Evolutionary conservation across 2,797 vertebrate species (phyloP).

Genomic region (Macrochelys suwanniensis): DNA sequence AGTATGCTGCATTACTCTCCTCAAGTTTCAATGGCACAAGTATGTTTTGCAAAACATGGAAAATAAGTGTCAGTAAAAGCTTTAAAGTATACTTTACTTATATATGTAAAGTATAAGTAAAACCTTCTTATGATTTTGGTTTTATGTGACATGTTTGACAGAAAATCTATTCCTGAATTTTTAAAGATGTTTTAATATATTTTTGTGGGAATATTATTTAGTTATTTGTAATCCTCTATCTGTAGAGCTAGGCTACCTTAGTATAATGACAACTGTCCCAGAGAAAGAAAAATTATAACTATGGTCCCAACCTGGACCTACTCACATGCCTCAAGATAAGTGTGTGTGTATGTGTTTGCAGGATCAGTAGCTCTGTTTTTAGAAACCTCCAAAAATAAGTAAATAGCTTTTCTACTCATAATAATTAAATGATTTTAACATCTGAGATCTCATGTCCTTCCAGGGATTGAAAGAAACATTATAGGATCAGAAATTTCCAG

Average conservation of each 20-base stretch:
- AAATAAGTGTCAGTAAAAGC: not conserved
- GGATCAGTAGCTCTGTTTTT: not conserved
- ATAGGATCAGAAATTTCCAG: not conserved
- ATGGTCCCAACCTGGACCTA: not conserved
- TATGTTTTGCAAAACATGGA: not conserved
- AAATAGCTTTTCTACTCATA: not conserved
- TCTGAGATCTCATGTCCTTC: not conserved
- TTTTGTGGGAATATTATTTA: not conserved
- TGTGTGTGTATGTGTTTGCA: not conserved
- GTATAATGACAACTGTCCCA: not conserved
- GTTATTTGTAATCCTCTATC: not conserved
- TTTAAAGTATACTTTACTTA: not conserved
- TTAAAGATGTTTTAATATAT: not conserved
- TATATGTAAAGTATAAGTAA: not conserved
- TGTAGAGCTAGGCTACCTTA: not conserved
- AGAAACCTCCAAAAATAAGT: not conserved
- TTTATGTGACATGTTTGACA: not conserved
- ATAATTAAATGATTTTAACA: not conserved
- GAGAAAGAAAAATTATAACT: not conserved
- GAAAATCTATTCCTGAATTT: not conserved
- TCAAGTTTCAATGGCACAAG: not conserved
- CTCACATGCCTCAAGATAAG: not conserved
- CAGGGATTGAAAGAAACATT: not conserved
- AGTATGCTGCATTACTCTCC: not conserved
- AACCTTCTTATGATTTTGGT: not conserved